phyloP scores from a whole-genome alignment of 2,113 vertebrate genomes.

The Melanostigma gelatinosum region DNA sequence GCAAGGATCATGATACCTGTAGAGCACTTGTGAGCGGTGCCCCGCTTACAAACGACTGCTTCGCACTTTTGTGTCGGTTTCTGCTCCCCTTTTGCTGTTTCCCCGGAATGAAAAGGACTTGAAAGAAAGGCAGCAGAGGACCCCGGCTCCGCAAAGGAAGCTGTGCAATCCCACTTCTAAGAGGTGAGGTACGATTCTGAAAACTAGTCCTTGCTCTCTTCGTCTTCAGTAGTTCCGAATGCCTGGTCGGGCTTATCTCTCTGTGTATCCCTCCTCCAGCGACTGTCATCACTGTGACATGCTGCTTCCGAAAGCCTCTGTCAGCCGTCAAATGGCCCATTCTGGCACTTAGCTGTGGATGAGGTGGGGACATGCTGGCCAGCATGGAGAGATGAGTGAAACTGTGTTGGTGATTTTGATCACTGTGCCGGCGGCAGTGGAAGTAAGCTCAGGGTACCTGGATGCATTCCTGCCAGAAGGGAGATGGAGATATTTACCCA shows the following conservation, averaged over 20 bases:
- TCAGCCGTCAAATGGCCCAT: constrained; percentile 73
- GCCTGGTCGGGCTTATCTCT: constrained; percentile 56
- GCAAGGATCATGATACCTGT: constrained; percentile 67
- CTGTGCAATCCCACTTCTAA: constrained; percentile 43
- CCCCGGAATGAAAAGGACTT: constrained; percentile 43
- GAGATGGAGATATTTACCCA: constrained; percentile 42
- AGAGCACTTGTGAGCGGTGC: constrained; percentile 65
- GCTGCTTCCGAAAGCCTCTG: constrained; percentile 71
- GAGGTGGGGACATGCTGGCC: constrained; percentile 53
- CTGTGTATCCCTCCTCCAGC: constrained; percentile 76
- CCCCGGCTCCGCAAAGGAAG: constrained; percentile 41
- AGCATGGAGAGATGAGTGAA: constrained; percentile 62
- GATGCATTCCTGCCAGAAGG: constrained; percentile 37
- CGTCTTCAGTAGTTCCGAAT: constrained; percentile 36
- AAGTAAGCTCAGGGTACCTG: constrained; percentile 25
- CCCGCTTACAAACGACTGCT: constrained; percentile 39
- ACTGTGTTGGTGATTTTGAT: constrained; percentile 37
- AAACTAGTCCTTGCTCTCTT: constrained; percentile 24
- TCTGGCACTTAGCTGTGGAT: constrained; percentile 70
- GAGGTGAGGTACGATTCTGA: constrained; percentile 51
- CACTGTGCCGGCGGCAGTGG: constrained; percentile 11
- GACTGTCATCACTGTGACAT: constrained; percentile 79
- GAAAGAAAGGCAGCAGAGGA: constrained; percentile 24
- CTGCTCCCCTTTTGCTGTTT: background rate
- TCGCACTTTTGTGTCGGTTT: constrained; percentile 32